phyloP scores from a whole-genome alignment of 2,797 vertebrate genomes.

The Paguma larvata region DNA sequence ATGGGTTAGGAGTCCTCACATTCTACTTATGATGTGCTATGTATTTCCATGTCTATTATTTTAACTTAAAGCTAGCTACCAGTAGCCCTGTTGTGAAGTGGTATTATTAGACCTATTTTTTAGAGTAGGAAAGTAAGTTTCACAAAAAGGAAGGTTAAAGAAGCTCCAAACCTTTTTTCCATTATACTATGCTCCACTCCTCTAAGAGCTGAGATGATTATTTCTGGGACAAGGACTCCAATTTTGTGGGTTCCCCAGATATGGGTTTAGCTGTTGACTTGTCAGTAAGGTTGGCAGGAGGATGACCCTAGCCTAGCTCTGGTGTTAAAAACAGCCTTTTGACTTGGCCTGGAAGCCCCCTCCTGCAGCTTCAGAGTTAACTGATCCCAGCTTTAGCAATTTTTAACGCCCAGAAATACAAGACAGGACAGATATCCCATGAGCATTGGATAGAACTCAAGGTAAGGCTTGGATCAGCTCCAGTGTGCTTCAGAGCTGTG shows the following conservation, averaged over 20 bases:
- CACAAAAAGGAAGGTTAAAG: slow-evolving; percentile 42
- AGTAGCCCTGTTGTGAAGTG: slow-evolving; percentile 11
- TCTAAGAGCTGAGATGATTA: slow-evolving; percentile 53
- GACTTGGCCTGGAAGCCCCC: not conserved
- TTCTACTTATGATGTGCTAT: slow-evolving; percentile 44
- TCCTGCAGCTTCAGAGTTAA: not conserved
- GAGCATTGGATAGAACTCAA: slow-evolving; percentile 2
- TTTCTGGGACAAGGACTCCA: slow-evolving; percentile 41
- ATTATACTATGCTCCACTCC: not conserved
- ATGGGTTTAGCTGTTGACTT: not conserved
- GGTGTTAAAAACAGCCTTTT: slow-evolving; percentile 45
- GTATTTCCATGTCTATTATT: slow-evolving; percentile 41
- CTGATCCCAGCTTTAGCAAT: slow-evolving; percentile 18
- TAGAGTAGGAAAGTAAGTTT: slow-evolving; percentile 44
- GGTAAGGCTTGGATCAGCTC: not conserved
- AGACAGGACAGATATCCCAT: not conserved
- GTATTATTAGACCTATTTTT: slow-evolving; percentile 50
- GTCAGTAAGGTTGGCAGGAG: slow-evolving; percentile 35
- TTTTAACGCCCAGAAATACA: slow-evolving; percentile 4
- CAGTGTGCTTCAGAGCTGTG: slow-evolving; percentile 51
- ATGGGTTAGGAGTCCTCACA: slow-evolving; percentile 29
- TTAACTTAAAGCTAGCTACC: slow-evolving; percentile 66
- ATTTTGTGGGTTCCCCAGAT: slow-evolving; percentile 20
- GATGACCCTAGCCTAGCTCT: not conserved
- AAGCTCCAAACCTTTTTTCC: not conserved